Evolutionary conservation across 1,140 invertebrate species (phyloP).

Genomic region (Pseudoatta argentina): DNA sequence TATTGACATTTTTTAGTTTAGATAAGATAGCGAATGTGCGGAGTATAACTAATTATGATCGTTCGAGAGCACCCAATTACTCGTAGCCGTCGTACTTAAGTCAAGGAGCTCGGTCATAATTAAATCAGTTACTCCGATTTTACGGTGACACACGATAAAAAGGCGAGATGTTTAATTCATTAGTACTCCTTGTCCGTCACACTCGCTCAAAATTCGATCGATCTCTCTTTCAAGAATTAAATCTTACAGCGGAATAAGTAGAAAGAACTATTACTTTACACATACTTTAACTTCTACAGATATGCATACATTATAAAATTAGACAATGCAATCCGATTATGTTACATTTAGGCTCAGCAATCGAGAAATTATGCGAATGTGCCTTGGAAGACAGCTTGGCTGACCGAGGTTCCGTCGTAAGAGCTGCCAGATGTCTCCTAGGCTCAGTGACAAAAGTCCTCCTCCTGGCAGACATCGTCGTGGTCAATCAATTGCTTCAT

Average conservation of each 20-base stretch:
- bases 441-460: constrained; percentile 98
- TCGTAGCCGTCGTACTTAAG: background rate
- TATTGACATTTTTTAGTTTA: constrained; percentile 6
- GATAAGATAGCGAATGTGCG: background rate
- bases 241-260: background rate
- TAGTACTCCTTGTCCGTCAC: background rate
- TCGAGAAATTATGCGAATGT: constrained; percentile 95
- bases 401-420: constrained; percentile 92
- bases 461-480: constrained; percentile 99
- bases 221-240: background rate
- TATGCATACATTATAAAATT: background rate
- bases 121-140: constrained; percentile 51
- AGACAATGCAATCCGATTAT: background rate
- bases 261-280: background rate
- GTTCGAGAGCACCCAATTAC: constrained; percentile 17
- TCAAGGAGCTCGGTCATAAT: constrained; percentile 32
- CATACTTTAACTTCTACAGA: background rate
- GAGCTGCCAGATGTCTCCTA: constrained; percentile 96
- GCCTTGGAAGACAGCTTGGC: constrained; percentile 89
- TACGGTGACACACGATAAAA: constrained; percentile 50
- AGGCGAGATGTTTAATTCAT: constrained; percentile 54
- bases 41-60: constrained; percentile 24
- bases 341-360: constrained; percentile 90
- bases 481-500: constrained; percentile 97
- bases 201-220: constrained; percentile 24